Percentiles rank a stretch among this genome's conserved stretches.
These are phyloP conservation scores for Anastrepha obliqua DNA, from an alignment of 1,140 invertebrate species.

Conservation along the genomic window DNA sequence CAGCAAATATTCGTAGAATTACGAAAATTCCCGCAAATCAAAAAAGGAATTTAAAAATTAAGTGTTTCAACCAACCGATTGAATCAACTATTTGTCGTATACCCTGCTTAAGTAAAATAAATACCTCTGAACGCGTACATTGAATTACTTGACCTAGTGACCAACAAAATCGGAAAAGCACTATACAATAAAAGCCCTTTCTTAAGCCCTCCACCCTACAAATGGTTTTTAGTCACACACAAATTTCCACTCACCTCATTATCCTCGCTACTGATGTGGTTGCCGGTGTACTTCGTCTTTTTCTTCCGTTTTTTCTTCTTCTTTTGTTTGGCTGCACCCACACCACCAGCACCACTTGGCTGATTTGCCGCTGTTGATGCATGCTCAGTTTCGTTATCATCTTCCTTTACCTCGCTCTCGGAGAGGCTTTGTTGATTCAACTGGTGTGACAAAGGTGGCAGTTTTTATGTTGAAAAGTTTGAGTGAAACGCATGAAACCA, in stretches of 20 bases:
- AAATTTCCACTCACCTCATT: slow-evolving; percentile 76
- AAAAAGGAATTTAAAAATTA: no score
- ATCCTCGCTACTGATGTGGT: slow-evolving; percentile 78
- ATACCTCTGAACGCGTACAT: not conserved
- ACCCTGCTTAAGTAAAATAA: no score
- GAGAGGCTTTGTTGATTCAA: slow-evolving; percentile 78
- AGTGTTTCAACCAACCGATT: no score
- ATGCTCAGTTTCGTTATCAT: slow-evolving; percentile 81
- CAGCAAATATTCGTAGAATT: no score
- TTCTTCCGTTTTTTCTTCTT: slow-evolving; percentile 82
- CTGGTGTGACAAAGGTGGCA: slow-evolving; percentile 61
- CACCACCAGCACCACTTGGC: slow-evolving; percentile 64
- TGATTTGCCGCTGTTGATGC: slow-evolving; percentile 75
- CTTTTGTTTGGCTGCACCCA: slow-evolving; percentile 63
- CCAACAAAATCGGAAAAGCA: not conserved
- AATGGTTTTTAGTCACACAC: not conserved
- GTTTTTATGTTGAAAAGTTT: slow-evolving; percentile 24
- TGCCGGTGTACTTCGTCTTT: slow-evolving; percentile 76
- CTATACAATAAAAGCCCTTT: not conserved
- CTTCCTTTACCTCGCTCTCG: slow-evolving; percentile 83
- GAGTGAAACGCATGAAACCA: slow-evolving; percentile 33
- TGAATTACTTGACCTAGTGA: slow-evolving; percentile 39
- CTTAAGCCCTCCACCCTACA: not conserved
- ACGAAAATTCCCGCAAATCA: no score
- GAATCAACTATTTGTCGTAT: no score